Evolutionary conservation across 2,888 invertebrate genomes (phyloP).

Genomic region (Eledona agricola): DNA sequence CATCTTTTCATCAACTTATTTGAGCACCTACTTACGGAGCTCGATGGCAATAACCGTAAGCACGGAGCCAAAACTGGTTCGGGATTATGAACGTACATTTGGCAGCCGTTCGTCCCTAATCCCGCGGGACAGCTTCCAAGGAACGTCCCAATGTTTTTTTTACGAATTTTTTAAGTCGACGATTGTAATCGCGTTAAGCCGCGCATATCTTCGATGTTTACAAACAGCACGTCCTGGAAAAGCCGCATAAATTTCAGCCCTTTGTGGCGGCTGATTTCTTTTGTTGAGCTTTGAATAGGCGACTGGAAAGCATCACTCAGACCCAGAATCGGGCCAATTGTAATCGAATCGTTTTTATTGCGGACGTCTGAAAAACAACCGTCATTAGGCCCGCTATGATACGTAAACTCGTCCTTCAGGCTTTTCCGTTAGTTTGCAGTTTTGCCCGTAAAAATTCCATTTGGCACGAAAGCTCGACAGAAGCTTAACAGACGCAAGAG

Average conservation of each 20-base stretch:
- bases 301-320: constrained; percentile 10
- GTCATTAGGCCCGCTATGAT: too few species aligned
- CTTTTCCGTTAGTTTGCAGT: constrained; percentile 1
- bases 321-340: constrained; percentile 3
- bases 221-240: constrained; percentile 16
- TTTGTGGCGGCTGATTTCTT: constrained; percentile 23
- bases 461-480: neutral
- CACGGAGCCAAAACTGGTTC: constrained; percentile 8
- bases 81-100: constrained; percentile 12
- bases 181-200: too few species aligned
- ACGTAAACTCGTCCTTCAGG: too few species aligned
- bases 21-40: constrained; percentile 12
- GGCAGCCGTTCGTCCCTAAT: constrained; percentile 7
- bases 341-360: too few species aligned
- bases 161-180: too few species aligned
- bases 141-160: too few species aligned
- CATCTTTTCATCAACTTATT: constrained; percentile 19
- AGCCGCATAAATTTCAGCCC: constrained; percentile 22
- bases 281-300: constrained; percentile 20
- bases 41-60: constrained; percentile 15
- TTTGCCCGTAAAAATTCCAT: constrained; percentile 1
- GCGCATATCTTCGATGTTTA: constrained; percentile 13
- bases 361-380: too few species aligned
- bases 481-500: constrained; percentile 10
- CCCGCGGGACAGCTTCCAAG: too few species aligned